Base-by-base conservation (phyloP, 2,888 invertebrate genomes). In the Eutolmus rufibarbis region DNA sequence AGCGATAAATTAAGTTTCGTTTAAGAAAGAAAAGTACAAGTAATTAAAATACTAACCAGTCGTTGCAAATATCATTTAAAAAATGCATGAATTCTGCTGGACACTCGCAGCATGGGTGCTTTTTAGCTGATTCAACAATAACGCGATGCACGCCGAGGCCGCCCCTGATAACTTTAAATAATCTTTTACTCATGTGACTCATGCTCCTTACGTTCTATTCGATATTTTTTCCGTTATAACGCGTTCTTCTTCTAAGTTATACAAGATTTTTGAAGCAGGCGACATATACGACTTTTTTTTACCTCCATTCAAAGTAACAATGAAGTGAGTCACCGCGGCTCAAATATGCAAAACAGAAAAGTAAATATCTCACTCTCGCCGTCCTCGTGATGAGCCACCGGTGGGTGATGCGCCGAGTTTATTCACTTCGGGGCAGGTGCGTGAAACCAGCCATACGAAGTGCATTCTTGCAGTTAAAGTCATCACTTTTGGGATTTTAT, bases 401-500 rank as follows among this genome's bases (percentile, higher is more conserved):
- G 34, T 34, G 34, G 31, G 51, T 51, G 46, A 79, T 31, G 51
- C 51, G 79, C 51, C 28, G 79, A 51, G 79, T 79, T 51, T 51
- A 79, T 79, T 79, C 23, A 79, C 79, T 51, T 46, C 51, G 31
- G 23, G 23, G 43, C 79, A 79, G 79, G 79, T 79, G 79, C 79
- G 51, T 79, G 40, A 51, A 51, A 31, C 46, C 46, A 31, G 5
- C 14, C 79, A 79, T 7, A 23, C 46, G 3, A 46, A 23, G 12
- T 9, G 56, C 79, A 79, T 51, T 79, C 79, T 79, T 46, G n/a
- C 23, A 51, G 7, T 79, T 19, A 46, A 37, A 79, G 28, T 46
- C 79, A 51, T 79, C 79, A 19, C 14, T 51, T 79, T 79, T 79
- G 46, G 51, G 51, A 28, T 51, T 79, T 34, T 79, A 43, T 78